Evolutionary conservation across 2,888 invertebrate species (phyloP), one percentile per base, ranked within the genome.

Genomic region (Smittia aterrima): DNA sequence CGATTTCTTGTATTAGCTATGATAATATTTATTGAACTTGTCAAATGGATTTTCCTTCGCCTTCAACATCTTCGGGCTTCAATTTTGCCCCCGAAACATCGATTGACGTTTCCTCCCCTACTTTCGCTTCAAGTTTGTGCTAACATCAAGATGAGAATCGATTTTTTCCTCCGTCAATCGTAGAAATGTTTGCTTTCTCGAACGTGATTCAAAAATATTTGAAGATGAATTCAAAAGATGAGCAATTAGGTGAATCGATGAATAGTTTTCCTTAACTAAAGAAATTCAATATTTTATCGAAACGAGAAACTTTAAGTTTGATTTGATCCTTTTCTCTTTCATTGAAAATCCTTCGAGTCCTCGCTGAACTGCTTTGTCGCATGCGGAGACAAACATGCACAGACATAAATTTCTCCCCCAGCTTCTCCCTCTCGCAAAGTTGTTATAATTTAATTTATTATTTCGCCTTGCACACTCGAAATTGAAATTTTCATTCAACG

Each of bases 11-110:
- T 72, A 62, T 72, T 72, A 72, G 62, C 72, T 58, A 72, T 62
- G 72, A 72, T 62, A 62, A 72, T 71, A 71, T 71, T 71, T 58
- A 71, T 72, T 72, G 72, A 72, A 72, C 72, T 72, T 72, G 72
- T 72, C 72, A 72, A 72, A 70, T 70, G 70, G 70, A 70, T 24
- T 70, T 54, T 68, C 41, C 47, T 53, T 70, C 25, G 40, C 41
- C 22, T 41, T 47, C 24, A 32, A n/a, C 22, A 25, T 64, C 58
- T 64, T 64, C 64, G 9, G 24, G 25, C 66, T 16, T 38, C 22
- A n/a, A 66, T 66, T 64, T 66, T 47, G 11, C 47, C 47, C 47
- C 47, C 47, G 3, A 58, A 58, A 58, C 58, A 22, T 58, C 58
- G 58, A 20, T 47, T 47, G 47, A 47, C 47, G 47, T 47, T 47